phyloP scores from a whole-genome alignment of 2,888 invertebrate genomes.

The Eupithecia vulgata region DNA sequence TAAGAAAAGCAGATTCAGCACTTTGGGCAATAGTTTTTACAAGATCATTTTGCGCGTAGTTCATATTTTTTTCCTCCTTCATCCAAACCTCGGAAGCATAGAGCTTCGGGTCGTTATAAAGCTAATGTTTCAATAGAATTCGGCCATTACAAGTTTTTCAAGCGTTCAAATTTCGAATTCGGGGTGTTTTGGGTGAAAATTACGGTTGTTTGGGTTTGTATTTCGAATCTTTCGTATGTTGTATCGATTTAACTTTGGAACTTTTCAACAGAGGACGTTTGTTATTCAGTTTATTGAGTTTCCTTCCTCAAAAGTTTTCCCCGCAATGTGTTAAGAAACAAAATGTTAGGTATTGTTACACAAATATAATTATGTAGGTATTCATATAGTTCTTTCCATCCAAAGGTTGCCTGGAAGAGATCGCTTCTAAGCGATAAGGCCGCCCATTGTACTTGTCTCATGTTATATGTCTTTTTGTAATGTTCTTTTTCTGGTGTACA shows the following conservation, averaged over 20 bases:
- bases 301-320: not conserved
- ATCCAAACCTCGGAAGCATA: constrained; percentile 30
- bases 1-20: not conserved
- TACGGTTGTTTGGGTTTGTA: constrained; percentile 35
- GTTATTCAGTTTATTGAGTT: not conserved
- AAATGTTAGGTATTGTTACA: not conserved
- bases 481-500: no score
- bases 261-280: constrained; percentile 1
- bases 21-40: not conserved
- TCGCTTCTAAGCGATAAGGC: no score
- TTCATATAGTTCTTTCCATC: no score
- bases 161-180: constrained; percentile 39
- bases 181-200: constrained; percentile 33
- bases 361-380: not conserved
- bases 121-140: constrained; percentile 44
- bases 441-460: no score
- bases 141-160: constrained; percentile 35
- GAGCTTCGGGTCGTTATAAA: constrained; percentile 36
- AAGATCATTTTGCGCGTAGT: not conserved
- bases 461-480: no score
- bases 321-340: not conserved
- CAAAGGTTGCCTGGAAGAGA: no score
- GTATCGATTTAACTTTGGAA: constrained; percentile 12
- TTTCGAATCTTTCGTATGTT: constrained; percentile 31
- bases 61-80: not conserved